Evolutionary conservation across 2,797 vertebrate genomes (phyloP), one percentile per base, ranked within the genome.

Genomic region (Pipistrellus pygmaeus): DNA sequence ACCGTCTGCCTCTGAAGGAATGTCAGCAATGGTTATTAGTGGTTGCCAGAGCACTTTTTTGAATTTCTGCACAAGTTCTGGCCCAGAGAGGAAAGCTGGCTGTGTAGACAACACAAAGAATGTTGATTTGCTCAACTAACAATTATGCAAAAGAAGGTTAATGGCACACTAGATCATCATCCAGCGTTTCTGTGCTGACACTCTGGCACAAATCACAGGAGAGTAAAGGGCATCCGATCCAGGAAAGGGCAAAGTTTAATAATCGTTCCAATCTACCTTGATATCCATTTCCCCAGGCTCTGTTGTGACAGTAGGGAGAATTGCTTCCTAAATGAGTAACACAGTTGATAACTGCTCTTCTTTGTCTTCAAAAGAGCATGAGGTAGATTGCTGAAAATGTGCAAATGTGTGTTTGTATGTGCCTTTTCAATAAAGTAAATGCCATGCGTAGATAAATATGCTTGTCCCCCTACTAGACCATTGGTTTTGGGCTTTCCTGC

Each of bases 401-500:
- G 38, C 2, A 2, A 32, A 23, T 51, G n/a, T 5, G 1, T 25
- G 23, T 69, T 51, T 51, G 73, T 15, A 11, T n/a, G 18, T 75
- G 30, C 17, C 21, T 48, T 48, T 20, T 13, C 64, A 66, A 53
- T 30, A 15, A 48, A 85, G 76, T 51, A 69, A 38, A 38, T 15
- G 25, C 2, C 17, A 10, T 13, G 72, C 10, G 1, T 30, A 3
- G 4, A 6, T 32, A 6, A 57, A 27, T 30, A 17, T 7, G 23
- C 15, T 20, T 10, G 6, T 1, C 30, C 5, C 6, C 2, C 21
- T 11, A 57, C 25, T 0, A 7, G 2, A 8, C 1, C 0, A 0
- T 2, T 21, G 27, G 9, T 46, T 69, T 90, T 57, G 35, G 38
- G 46, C 25, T 77, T 72, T 41, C 27, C 30, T 12, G 25, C 23